Percentiles rank a stretch among this genome's conserved stretches.
Conservation (phyloP, 2,797 vertebrate genomes). For the Dicrostonyx torquatus region DNA sequence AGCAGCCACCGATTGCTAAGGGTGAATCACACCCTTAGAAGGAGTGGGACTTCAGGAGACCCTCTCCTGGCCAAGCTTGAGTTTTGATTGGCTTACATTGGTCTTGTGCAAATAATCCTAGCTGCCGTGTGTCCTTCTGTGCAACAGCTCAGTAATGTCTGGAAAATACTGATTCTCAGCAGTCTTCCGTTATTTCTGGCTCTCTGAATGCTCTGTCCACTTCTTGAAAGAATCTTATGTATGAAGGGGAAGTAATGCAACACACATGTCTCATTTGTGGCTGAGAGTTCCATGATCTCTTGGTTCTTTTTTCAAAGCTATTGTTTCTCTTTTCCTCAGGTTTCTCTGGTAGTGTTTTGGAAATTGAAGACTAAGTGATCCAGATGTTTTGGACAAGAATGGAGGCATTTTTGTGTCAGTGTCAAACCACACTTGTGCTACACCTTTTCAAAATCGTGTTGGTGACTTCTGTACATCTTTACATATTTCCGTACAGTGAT, state of each 20-base stretch:
- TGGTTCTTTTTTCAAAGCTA: neutral
- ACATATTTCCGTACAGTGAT: accelerated
- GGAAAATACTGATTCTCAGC: neutral
- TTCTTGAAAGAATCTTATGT: neutral
- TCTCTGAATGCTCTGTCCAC: neutral
- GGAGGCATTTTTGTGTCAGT: neutral
- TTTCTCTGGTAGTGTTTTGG: neutral
- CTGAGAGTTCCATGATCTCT: neutral
- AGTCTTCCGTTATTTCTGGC: neutral
- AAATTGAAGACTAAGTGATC: neutral
- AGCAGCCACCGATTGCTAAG: neutral
- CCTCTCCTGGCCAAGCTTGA: too few relatives aligned
- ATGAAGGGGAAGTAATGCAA: neutral
- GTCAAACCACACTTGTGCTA: neutral
- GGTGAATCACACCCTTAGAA: neutral
- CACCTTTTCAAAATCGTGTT: neutral
- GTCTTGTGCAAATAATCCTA: neutral
- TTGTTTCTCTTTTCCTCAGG: neutral
- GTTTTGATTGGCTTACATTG: neutral
- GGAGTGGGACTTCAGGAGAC: neutral
- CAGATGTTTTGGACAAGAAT: neutral
- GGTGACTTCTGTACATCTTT: neutral
- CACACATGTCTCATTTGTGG: neutral
- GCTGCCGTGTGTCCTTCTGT: neutral
- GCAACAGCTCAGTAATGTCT: neutral